Percentiles rank a stretch among this genome's conserved stretches.
Conservation (phyloP, 2,888 invertebrate species). For the Lepidonotus clava region DNA sequence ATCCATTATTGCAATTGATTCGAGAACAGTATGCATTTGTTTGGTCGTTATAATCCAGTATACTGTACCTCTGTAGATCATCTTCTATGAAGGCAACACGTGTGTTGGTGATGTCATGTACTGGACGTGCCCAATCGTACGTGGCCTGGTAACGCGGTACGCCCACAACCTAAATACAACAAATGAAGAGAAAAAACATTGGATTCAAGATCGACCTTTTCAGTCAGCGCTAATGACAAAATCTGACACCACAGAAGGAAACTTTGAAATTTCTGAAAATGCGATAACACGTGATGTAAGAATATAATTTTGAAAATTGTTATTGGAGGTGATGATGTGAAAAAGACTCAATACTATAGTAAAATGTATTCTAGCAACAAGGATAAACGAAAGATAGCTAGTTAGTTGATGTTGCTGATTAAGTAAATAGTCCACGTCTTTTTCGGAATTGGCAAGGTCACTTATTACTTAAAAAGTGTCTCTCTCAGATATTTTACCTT, state of each 20-base stretch:
- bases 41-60: background rate
- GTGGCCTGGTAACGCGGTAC: slow-evolving; percentile 50
- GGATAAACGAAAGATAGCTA: too few species aligned
- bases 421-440: background rate
- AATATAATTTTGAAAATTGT: background rate
- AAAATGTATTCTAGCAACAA: background rate
- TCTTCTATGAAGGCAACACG: background rate
- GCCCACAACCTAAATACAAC: background rate
- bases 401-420: too few species aligned
- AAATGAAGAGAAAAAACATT: background rate
- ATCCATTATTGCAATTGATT: background rate
- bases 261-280: background rate
- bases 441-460: background rate
- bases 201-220: background rate
- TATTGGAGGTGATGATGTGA: background rate
- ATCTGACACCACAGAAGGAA: background rate
- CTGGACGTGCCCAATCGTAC: slow-evolving; percentile 53
- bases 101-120: slow-evolving; percentile 9
- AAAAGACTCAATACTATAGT: background rate
- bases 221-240: background rate
- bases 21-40: background rate
- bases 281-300: background rate
- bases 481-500: background rate
- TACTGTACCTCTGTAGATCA: background rate
- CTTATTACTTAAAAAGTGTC: background rate